A percentile compares a stretch with the other conserved stretches of the same genome.
Conservation (phyloP, 2,113 vertebrate genomes). For the Notarius quadriscutis region DNA sequence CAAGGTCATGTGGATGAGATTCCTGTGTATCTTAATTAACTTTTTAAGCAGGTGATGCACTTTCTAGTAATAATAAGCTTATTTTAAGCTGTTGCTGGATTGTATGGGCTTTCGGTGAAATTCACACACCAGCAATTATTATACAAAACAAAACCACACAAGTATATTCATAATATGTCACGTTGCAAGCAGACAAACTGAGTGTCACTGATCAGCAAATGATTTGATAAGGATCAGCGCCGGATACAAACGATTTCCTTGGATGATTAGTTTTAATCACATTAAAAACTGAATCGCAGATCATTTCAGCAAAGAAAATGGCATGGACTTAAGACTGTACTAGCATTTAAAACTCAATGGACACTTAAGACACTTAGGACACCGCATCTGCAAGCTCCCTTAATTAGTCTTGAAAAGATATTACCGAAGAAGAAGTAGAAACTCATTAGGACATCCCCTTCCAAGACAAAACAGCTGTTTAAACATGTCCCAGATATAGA, state of each 20-base stretch:
- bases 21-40: too few species aligned
- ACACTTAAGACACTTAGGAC: constrained; percentile 18
- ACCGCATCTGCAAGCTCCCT: constrained; percentile 38
- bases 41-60: background rate
- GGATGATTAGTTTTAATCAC: background rate
- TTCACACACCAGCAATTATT: background rate
- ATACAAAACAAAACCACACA: background rate
- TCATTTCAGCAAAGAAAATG: background rate
- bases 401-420: constrained; percentile 46
- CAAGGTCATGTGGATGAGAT: too few species aligned
- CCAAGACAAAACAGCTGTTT: constrained; percentile 56
- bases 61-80: background rate
- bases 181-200: background rate
- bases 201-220: background rate
- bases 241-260: background rate
- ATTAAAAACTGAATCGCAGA: background rate
- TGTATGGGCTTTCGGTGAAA: background rate
- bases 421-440: background rate
- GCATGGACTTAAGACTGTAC: background rate
- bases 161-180: background rate
- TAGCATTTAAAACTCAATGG: constrained; percentile 14
- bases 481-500: constrained; percentile 57
- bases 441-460: constrained; percentile 47
- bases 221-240: constrained; percentile 11
- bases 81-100: background rate